Base-by-base conservation (phyloP, 2,113 vertebrate species). In the Glareola pratincola region DNA sequence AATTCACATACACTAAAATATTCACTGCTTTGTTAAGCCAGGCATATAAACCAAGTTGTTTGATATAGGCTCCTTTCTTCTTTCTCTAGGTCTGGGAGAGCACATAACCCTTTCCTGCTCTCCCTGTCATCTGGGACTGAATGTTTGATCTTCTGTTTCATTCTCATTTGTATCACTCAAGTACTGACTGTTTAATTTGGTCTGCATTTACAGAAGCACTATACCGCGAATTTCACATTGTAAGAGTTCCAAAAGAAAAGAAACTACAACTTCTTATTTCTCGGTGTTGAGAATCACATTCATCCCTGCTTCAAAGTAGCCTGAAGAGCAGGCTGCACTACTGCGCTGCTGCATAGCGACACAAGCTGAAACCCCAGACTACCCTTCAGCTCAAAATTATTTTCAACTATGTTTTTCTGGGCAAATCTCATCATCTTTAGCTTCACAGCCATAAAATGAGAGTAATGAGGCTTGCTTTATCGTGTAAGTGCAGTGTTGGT, bases 211-310 rank as follows among this genome's bases (percentile, higher is more conserved):
- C 6, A 2, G 30, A 64, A 78, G 43, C 43, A 36, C 15, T 48
- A 8, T 41, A 41, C 22, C 0, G 0, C 29, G 54, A 60, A 14
- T 26, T 39, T 47, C 43, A 39, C 10, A 20, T 53, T 0, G 0
- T 67, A 37, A 60, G 59, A 41, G 39, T 54, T 36, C 21, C 53
- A 48, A 39, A 78, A 60, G 30, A 67, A 22, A 78, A 54, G 51
- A 47, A 67, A 39, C 9, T 47, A n/a, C 16, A 36, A 32, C 32
- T 59, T 71, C 32, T 62, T 47, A 21, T 67, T 34, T 43, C 17
- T 53, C 21, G 11, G 7, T 43, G 12, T 17, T 77, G 66, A 53
- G 60, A 79, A 73, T 36, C 66, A 41, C 24, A 14, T 48, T 67
- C 10, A 36, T 60, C 12, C 7, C n/a, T 48, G 21, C 48, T 56